phyloP scores from a whole-genome alignment of 1,140 invertebrate species.

The Augochlora pura region DNA sequence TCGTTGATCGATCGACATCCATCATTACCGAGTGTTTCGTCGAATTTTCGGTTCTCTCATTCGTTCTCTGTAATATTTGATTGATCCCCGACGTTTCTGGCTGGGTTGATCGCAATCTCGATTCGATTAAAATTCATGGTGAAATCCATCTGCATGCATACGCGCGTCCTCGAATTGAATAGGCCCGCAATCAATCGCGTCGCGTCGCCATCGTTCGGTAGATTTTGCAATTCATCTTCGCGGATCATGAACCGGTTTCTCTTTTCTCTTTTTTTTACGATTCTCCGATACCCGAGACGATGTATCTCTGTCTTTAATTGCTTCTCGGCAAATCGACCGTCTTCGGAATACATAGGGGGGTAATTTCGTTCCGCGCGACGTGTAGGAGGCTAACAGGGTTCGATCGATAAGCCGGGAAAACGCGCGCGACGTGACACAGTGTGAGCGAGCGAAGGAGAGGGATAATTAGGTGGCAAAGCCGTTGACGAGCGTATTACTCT shows the following conservation, averaged over 20 bases:
- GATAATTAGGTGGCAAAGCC: slow-evolving; percentile 17
- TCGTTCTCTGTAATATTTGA: neutral
- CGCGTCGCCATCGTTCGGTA: too few relatives aligned
- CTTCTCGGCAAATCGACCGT: neutral
- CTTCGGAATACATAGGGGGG: neutral
- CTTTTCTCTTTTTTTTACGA: neutral
- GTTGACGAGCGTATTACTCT: slow-evolving; percentile 8
- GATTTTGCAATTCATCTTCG: too few relatives aligned
- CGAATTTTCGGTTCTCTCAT: slow-evolving; percentile 1
- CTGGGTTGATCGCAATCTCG: neutral
- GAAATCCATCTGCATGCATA: neutral
- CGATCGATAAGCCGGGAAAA: slow-evolving; percentile 28
- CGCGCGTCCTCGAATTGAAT: neutral
- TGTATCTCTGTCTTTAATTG: neutral
- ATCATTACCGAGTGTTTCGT: slow-evolving; percentile 14
- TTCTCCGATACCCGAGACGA: too few relatives aligned
- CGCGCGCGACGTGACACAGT: slow-evolving; percentile 22
- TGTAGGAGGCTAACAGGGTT: slow-evolving; percentile 17
- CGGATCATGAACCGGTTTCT: neutral
- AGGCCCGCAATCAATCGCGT: too few relatives aligned
- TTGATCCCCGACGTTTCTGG: neutral
- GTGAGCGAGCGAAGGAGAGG: slow-evolving; percentile 39
- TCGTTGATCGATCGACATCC: slow-evolving; percentile 23
- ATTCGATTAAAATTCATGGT: neutral
- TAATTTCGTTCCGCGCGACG: slow-evolving; percentile 15